Evolutionary conservation across 2,113 vertebrate genomes (phyloP), one percentile per base, ranked within the genome.

Genomic region (Trochalopteron elliotii): DNA sequence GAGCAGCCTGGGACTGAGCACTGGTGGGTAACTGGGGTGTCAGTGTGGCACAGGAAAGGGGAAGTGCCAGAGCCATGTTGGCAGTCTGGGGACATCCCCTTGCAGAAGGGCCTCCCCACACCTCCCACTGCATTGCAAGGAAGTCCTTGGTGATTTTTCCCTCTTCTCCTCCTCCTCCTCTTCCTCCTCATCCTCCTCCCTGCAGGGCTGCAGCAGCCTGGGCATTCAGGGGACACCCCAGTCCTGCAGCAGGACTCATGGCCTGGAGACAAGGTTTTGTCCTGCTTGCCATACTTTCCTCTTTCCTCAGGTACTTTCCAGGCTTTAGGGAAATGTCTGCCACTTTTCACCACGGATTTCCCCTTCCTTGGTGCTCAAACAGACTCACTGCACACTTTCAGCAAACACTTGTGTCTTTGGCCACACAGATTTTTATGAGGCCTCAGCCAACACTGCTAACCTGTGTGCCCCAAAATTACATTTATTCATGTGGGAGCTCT

Each of bases 341-440:
- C 1, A 0, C 61, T n/a, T n/a, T 59, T 52, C 37, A 23, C 15
- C 0, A 2, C 1, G 5, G 37, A 69, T 69, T 19, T 11, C 12
- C 59, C 33, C 42, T 50, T 74, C 55, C 15, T 40, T 37, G 31
- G 13, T 19, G 31, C 50, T 61, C 23, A 16, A 79, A 21, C 13
- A 83, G 35, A 37, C 40, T 80, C 4, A 0, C n/a, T 61, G 91
- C 33, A 61, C 42, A 61, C 12, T 30, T 80, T 56, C 80, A 89
- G 33, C 28, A 31, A 35, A 74, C 2, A 5, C 3, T 76, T 28
- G 2, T 40, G 21, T 5, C 27, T 77, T 92, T 76, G 37, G 22
- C n/a, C 17, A 12, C 14, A 27, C 15, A 33, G 37, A 27, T 87
- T 89, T 89, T 89, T 59, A 44, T 15, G 44, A 57, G 69, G 35